Evolutionary conservation across 2,797 vertebrate species (phyloP), one percentile per base, ranked within the genome.

Genomic region (Falco berigora): DNA sequence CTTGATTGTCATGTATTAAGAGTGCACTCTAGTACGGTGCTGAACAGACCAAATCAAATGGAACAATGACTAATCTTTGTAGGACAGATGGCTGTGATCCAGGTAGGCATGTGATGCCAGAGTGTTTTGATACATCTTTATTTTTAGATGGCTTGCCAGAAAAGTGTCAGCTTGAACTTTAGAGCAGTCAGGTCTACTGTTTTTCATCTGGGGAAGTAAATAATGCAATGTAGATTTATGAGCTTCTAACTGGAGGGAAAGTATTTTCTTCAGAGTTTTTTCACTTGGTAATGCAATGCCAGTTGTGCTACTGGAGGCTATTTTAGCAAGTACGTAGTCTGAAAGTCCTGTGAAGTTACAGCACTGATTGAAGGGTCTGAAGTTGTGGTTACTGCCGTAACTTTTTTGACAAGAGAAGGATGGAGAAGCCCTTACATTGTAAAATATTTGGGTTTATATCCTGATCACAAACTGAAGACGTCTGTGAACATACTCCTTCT

Each of bases 71-170:
- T 97, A 64, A 91, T 92, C 89, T 90, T 95, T 95, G 58, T 91
- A 66, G 64, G 72, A 75, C 72, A 62, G 24, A 80, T 96, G 95
- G 92, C 96, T 82, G 52, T 78, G n/a, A 83, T 92, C 94, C 95
- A 95, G 95, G 92, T 92, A 77, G 40, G 47, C 93, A 74, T 90
- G 68, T 90, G 95, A 85, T 92, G 64, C 74, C 44, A 47, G 77
- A 25, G 67, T 88, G 47, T 92, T 96, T 88, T 86, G 75, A 89
- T 90, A 76, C 3, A 3, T 86, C 74, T 83, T 93, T 92, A 88
- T 92, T 95, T 94, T 92, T 83, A 94, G 91, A 53, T 53, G 38
- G 9, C 79, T 81, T 81, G 85, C 69, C 87, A 86, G 44, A 68
- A 82, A 92, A 78, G 34, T 59, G 76, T 76, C 53, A 78, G 46